phyloP scores from a whole-genome alignment of 2,888 invertebrate species.

The Chaetogeoica ovagalla region DNA sequence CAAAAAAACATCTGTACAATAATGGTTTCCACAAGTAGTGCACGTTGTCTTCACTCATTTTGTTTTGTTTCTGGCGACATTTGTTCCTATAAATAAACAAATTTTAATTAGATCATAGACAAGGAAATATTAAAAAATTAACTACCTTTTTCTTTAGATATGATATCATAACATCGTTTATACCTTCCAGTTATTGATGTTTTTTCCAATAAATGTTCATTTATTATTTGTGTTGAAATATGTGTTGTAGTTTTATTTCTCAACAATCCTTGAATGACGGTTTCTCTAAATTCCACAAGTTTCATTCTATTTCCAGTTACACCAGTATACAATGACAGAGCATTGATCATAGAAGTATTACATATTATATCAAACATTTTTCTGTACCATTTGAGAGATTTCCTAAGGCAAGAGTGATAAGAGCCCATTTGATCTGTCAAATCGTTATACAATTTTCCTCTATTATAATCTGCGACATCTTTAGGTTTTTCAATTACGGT shows the following conservation, averaged over 20 bases:
- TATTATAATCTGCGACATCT: too few relatives aligned
- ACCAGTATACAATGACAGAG: background rate
- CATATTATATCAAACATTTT: conserved; percentile 7
- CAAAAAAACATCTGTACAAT: background rate
- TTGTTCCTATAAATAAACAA: conserved; percentile 9
- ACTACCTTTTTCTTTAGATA: conserved; percentile 4
- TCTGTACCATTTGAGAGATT: conserved; percentile 23
- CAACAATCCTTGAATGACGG: conserved; percentile 16
- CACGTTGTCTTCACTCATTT: background rate
- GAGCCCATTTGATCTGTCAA: conserved; percentile 6
- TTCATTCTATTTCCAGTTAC: conserved; percentile 1
- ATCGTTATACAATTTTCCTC: conserved; percentile 23
- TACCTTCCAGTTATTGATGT: conserved; percentile 12
- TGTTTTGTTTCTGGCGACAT: background rate
- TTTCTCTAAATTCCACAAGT: conserved; percentile 18
- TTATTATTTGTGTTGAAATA: background rate
- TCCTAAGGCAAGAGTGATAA: conserved; percentile 2
- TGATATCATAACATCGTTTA: conserved; percentile 5
- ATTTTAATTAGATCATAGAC: background rate
- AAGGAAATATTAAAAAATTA: background rate
- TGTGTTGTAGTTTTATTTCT: background rate
- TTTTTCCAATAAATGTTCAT: conserved; percentile 14
- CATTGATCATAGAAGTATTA: conserved; percentile 19
- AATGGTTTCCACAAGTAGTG: background rate
- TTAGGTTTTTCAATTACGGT: background rate